Conservation (phyloP, 2,113 vertebrate genomes). For the Shinisaurus crocodilurus region DNA sequence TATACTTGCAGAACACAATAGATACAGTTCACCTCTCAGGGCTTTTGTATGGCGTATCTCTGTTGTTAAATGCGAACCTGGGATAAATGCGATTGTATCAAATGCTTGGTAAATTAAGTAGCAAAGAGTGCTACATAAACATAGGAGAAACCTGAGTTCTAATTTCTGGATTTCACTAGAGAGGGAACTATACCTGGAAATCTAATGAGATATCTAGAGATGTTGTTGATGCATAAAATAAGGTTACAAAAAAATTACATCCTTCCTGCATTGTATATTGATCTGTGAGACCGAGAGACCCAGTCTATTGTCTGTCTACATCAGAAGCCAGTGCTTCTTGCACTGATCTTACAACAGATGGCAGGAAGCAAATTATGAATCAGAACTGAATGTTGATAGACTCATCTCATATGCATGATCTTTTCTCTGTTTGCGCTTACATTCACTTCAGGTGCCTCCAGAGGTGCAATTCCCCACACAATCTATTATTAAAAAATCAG, state of each 20-base stretch:
- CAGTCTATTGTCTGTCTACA: neutral
- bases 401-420: neutral
- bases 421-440: neutral
- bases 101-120: conserved; percentile 36
- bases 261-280: neutral
- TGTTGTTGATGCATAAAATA: neutral
- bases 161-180: neutral
- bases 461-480: neutral
- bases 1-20: neutral
- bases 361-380: neutral
- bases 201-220: neutral
- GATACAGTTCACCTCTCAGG: neutral
- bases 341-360: neutral
- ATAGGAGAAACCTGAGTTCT: neutral
- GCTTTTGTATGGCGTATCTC: neutral
- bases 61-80: neutral
- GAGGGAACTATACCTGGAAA: neutral
- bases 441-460: neutral
- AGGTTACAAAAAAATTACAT: neutral
- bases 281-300: neutral
- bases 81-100: neutral
- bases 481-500: neutral
- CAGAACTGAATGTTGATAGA: neutral
- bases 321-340: neutral
- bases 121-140: conserved; percentile 36